Base-by-base conservation (phyloP, 1,140 invertebrate genomes). In the Nilaparvata lugens region DNA sequence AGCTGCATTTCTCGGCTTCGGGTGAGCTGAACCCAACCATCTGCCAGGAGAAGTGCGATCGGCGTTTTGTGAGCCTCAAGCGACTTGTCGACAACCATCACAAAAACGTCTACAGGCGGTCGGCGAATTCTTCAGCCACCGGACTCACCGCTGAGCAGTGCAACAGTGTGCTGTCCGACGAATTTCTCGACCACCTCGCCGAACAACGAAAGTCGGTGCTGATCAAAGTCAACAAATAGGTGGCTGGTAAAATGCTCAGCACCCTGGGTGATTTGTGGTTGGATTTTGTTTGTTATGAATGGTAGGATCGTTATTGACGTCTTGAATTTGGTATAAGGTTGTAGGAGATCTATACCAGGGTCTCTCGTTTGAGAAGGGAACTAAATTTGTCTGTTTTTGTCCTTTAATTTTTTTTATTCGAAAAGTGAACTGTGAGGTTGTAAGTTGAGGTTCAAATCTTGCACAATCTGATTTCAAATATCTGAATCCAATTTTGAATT, bases 91-190 rank as follows among this genome's bases (percentile, higher is more conserved):
- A 81, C 42, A 88, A 92, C 73, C 66, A 84, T 31, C 83, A 91
- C 71, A 78, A 71, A 56, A 81, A 85, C 28, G 80, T 80, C 68
- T 88, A 87, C 72, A 75, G 75, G 60, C 73, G 82, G 42, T 73
- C 65, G 0, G 74, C 72, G 23, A 75, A 68, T 2, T 82, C 79
- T 18, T 83, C 85, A 35, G 81, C 87, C 3, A 85, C 81, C 19
- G 87, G 88, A 0, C 69, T 93, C 24, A 81, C 75, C 7, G 73
- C 71, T 0, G 81, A 89, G 61, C 79, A 90, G 73, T 92, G 89
- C 66, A 83, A 81, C 61, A 60, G 81, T 40, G 78, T 84, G 1
- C 71, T 92, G 6, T 85, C 85, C 2, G 83, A 81, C 19, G 88
- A 92, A 72, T 79, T 84, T 63, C 71, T 89, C 58, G 71, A 85